phyloP scores from a whole-genome alignment of 2,888 invertebrate genomes.

The Chloromyia formosa region DNA sequence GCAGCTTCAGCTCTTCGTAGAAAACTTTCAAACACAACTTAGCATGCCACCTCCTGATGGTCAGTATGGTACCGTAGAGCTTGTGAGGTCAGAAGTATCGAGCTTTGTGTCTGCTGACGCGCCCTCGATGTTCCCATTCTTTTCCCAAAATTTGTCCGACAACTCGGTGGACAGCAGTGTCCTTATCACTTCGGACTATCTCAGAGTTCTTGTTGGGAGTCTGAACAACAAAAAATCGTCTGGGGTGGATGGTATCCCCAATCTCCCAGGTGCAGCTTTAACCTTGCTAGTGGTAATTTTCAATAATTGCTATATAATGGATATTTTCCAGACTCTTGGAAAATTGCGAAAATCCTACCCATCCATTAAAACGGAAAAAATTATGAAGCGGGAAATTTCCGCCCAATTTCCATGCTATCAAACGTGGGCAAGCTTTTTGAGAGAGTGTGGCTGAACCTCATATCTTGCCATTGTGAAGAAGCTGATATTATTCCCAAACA shows the following conservation, averaged over 20 bases:
- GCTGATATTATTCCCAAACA: background rate
- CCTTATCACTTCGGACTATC: no score
- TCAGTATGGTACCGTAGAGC: no score
- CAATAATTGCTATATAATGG: slow-evolving; percentile 21
- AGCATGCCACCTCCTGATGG: no score
- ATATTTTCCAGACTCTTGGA: slow-evolving; percentile 2
- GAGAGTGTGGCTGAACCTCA: background rate
- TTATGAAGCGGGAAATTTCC: slow-evolving; percentile 50
- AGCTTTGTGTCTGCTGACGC: no score
- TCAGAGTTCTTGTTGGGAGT: no score
- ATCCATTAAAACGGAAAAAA: slow-evolving; percentile 47
- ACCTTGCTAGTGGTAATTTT: background rate
- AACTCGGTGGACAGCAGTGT: no score
- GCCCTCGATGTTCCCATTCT: no score
- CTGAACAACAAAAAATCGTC: background rate
- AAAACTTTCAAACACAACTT: no score
- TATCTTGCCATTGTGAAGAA: background rate
- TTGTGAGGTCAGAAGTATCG: no score
- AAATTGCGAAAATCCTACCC: background rate
- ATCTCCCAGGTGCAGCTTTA: background rate
- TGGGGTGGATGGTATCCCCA: background rate
- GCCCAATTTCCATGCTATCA: slow-evolving; percentile 52
- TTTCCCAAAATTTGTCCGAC: no score
- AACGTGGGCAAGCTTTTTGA: slow-evolving; percentile 48
- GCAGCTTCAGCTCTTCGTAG: no score